Percentiles rank a stretch among this genome's conserved stretches.
phyloP scores from a whole-genome alignment of 2,888 invertebrate genomes.

The Morinoia aosen region DNA sequence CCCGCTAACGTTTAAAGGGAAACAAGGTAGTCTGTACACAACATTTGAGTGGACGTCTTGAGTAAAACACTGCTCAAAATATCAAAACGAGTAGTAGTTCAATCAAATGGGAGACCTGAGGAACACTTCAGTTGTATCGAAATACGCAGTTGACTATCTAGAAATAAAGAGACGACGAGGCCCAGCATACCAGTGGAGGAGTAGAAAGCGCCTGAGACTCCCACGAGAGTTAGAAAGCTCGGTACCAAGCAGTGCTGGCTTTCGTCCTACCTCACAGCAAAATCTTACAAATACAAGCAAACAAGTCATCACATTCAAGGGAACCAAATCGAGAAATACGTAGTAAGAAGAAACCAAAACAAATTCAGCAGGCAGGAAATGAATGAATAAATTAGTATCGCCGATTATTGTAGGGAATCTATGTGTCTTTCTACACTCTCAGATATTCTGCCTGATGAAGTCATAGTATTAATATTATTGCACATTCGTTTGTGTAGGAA shows the following conservation, averaged over 20 bases:
- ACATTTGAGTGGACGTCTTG: too few relatives aligned
- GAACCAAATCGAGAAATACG: background rate
- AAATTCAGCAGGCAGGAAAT: background rate
- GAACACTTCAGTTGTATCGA: background rate
- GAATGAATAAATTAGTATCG: background rate
- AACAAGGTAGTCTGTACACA: too few relatives aligned
- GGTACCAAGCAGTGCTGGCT: slow-evolving; percentile 8
- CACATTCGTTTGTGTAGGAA: background rate
- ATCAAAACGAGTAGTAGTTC: background rate
- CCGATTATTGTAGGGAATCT: background rate
- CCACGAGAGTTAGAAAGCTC: slow-evolving; percentile 46
- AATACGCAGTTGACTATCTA: background rate
- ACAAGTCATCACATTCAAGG: background rate
- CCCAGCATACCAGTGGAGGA: slow-evolving; percentile 40
- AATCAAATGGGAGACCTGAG: background rate
- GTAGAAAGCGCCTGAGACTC: slow-evolving; percentile 42
- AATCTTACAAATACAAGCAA: background rate
- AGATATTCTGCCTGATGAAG: background rate
- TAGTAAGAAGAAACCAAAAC: background rate
- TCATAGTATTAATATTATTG: background rate
- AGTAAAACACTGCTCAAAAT: too few relatives aligned
- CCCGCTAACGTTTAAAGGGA: background rate
- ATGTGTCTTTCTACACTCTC: background rate
- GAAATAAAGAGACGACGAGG: background rate
- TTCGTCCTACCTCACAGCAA: background rate